Conservation (phyloP, 2,113 vertebrate genomes). For the Nycticebus coucang region DNA sequence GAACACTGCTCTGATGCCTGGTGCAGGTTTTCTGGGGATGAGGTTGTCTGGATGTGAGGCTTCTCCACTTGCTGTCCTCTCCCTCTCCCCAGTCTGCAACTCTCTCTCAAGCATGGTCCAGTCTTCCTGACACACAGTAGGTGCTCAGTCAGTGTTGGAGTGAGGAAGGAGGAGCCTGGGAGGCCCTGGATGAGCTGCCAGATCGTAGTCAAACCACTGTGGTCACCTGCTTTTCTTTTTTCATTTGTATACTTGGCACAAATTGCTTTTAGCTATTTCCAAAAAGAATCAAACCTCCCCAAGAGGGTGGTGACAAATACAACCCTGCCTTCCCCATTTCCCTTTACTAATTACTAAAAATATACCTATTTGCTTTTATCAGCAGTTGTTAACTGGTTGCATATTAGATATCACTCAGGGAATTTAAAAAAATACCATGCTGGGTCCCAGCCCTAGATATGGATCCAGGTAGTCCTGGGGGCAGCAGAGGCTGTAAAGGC, state of each 20-base stretch:
- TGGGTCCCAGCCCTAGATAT: neutral
- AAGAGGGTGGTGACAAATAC: too few relatives aligned
- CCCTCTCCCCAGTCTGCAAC: rapidly evolving
- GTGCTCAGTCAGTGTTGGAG: neutral
- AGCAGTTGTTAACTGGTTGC: neutral
- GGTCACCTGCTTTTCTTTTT: neutral
- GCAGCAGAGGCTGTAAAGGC: neutral
- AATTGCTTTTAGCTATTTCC: neutral
- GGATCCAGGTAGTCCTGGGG: neutral
- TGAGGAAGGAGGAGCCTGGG: neutral
- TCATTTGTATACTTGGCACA: neutral
- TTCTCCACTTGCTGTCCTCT: rapidly evolving
- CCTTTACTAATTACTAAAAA: neutral
- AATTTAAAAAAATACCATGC: neutral
- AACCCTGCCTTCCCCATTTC: neutral
- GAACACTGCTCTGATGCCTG: rapidly evolving
- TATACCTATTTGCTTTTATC: neutral
- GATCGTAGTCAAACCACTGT: neutral
- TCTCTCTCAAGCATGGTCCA: neutral
- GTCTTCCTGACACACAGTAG: rapidly evolving
- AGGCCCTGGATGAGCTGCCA: rapidly evolving
- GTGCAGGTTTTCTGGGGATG: neutral
- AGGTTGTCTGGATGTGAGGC: neutral
- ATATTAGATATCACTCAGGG: rapidly evolving
- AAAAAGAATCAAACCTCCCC: neutral